Base-by-base conservation (phyloP, 2,888 invertebrate species). In the Aphodius sticticus region DNA sequence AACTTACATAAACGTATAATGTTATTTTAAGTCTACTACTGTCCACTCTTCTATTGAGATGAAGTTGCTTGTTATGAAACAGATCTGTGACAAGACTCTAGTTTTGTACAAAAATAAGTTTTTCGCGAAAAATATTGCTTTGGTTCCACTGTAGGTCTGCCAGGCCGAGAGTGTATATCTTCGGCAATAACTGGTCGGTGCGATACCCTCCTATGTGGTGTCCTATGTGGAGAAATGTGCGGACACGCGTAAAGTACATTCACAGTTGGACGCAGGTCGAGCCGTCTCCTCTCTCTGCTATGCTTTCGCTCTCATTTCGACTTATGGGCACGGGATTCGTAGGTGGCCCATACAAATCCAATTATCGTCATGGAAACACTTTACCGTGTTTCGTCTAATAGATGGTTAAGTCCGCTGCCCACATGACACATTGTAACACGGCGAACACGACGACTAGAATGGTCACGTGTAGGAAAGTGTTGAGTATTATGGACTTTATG, bases 181-280 rank as follows among this genome's bases (percentile, higher is more conserved):
- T 12, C 53, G 12, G 12, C 53, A 53, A 53, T 53, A 53, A 53
- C 7, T 53, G 53, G 53, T 53, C 53, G 53, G 53, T 53, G 53
- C 53, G 53, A 53, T 53, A 53, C 12, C 53, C 53, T 53, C 9
- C 53, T 53, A 53, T 53, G 12, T 12, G 53, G 53, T 53, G 53
- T 53, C 53, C 53, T 53, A 53, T 53, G 12, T 26, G 53, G 53
- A 70, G 75, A 70, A 75, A 69, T 78, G 78, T 69, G 76, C 76
- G 72, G 69, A 78, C 76, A 78, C 76, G 78, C 78, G 78, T 75
- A 78, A 78, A 78, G 75, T 78, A 38, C 76, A 78, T 76, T 53
- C 53, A 53, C 53, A 53, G 53, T 53, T 53, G 53, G 53, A 53
- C 53, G 53, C 53, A 9, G 53, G 12, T 12, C 53, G 53, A 53